phyloP scores from a whole-genome alignment of 2,113 vertebrate genomes.

The Ginglymostoma cirratum region DNA sequence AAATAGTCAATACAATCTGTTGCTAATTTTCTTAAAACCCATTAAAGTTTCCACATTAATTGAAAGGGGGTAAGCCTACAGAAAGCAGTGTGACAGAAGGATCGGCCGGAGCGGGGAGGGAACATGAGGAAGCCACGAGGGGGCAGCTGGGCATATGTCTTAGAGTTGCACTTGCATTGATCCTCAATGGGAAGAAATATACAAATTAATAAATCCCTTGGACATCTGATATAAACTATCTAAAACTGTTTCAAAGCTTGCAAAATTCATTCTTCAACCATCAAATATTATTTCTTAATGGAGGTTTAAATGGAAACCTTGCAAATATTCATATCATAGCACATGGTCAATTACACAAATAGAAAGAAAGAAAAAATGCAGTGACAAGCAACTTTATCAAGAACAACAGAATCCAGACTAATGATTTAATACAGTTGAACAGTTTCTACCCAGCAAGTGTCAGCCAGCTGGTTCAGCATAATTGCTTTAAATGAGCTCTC shows the following conservation, averaged over 20 bases:
- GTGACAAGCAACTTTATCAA: not conserved
- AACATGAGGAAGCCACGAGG: not conserved
- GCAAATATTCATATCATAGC: not conserved
- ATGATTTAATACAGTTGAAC: constrained; percentile 7
- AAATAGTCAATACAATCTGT: not conserved
- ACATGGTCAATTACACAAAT: not conserved
- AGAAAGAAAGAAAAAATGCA: not conserved
- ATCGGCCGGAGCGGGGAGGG: not conserved
- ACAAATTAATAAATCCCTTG: not conserved
- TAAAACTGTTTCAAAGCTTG: not conserved
- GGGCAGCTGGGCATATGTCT: not conserved
- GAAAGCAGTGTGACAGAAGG: not conserved
- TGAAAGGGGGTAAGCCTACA: too few species aligned
- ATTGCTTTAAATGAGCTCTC: constrained; percentile 25
- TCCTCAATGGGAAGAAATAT: not conserved
- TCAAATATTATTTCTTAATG: not conserved
- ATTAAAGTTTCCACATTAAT: not conserved
- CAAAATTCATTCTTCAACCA: not conserved
- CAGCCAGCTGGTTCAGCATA: not conserved
- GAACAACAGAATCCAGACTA: not conserved
- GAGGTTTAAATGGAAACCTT: not conserved
- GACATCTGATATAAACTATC: not conserved
- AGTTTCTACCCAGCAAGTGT: not conserved
- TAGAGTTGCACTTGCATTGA: not conserved
- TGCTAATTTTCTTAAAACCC: not conserved